These are phyloP conservation scores for Hippolais icterina DNA, from an alignment of 2,113 vertebrate species.

Conservation along the genomic window DNA sequence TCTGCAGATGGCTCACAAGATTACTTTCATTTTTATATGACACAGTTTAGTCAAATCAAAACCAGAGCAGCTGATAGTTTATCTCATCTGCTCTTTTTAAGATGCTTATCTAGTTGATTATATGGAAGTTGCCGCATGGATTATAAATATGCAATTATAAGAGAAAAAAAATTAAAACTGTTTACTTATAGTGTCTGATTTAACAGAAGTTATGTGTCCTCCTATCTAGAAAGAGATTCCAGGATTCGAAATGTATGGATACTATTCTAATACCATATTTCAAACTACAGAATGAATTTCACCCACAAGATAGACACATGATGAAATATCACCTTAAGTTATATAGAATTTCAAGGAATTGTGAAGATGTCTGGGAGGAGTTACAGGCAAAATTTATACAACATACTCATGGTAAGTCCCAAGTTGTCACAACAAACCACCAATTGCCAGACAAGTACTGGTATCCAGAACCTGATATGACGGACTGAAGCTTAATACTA, in stretches of 20 bases:
- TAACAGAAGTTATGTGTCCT: not conserved
- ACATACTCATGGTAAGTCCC: not conserved
- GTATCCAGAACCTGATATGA: not conserved
- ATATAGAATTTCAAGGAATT: not conserved
- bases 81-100: constrained; percentile 26
- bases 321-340: not conserved
- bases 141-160: constrained; percentile 37
- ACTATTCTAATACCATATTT: not conserved
- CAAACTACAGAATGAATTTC: not conserved
- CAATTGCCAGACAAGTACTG: not conserved
- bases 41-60: constrained; percentile 46
- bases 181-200: constrained; percentile 6
- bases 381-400: not conserved
- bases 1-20: constrained; percentile 52
- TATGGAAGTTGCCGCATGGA: not conserved
- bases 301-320: not conserved
- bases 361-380: not conserved
- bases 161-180: not conserved
- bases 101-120: constrained; percentile 37
- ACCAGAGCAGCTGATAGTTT: constrained; percentile 33
- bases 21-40: constrained; percentile 20
- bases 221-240: not conserved
- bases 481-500: not conserved
- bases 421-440: not conserved
- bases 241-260: not conserved